Evolutionary conservation across 2,797 vertebrate species (phyloP), one percentile per base, ranked within the genome.

Genomic region (Crocidura indochinensis): DNA sequence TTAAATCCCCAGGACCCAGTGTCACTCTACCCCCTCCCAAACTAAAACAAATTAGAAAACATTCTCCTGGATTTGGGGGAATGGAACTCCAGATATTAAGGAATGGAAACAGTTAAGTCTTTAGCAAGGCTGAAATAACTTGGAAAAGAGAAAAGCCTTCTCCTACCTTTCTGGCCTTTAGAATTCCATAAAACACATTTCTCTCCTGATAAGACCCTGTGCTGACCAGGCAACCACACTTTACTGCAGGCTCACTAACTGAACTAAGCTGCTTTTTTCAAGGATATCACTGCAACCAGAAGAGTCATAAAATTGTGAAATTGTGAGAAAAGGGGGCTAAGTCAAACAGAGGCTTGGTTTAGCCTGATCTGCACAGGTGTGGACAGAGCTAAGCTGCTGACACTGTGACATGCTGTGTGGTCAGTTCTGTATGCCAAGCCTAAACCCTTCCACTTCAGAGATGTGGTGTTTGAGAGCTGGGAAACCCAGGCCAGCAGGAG

Each of bases 241-340:
- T 96, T 85, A 96, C 94, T 95, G 89, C 89, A 92, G 90, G 95
- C 64, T 96, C 83, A 78, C 87, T 83, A 44, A 94, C 96, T 83
- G 95, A 96, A 96, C 95, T 92, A 89, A 95, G 96, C 79, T 93
- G 79, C 73, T 88, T 84, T 94, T 95, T 96, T 94, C 96, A 97
- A 95, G 94, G 95, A 49, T 94, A 97, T 95, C 95, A 95, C 72
- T 56, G 91, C 86, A 96, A 68, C 72, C 91, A 27, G 84, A 86
- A 92, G 19, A 49, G 94, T 19, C 92, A 97, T 97, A 97, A 97
- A 80, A 92, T 31, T 93, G 87, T 84, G 91, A 96, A 96, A 94
- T 31, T 90, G 11, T 5, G 26, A 93, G 78, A 94, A 77, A 94
- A 69, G 69, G 95, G 96, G 93, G 56, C 69, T 92, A 96, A 92